Evolutionary conservation across 1,140 invertebrate genomes (phyloP).

Genomic region (Drosophila ogumai): DNA sequence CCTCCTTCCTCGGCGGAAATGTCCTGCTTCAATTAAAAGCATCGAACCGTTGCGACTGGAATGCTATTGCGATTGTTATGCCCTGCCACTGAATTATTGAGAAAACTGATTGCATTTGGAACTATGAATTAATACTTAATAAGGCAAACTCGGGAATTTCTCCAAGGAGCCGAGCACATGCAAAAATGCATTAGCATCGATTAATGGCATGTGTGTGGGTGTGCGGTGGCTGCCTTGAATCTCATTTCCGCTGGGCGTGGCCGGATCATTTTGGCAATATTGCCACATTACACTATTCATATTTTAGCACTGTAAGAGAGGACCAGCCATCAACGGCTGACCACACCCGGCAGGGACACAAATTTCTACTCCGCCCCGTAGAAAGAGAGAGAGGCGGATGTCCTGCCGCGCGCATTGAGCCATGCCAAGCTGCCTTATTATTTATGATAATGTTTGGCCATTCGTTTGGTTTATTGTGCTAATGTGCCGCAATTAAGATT

Average conservation of each 20-base stretch:
- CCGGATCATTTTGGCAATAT: conserved; percentile 45
- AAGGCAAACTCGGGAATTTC: conserved; percentile 15
- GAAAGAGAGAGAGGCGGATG: conserved; percentile 47
- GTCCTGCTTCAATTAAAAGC: conserved; percentile 41
- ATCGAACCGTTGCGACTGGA: conserved; percentile 31
- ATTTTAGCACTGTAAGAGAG: conserved; percentile 54
- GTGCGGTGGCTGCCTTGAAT: conserved; percentile 16
- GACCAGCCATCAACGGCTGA: conserved; percentile 28
- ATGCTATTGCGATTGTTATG: conserved; percentile 29
- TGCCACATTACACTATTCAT: conserved; percentile 76
- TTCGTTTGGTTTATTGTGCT: conserved; percentile 84
- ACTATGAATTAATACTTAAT: conserved; percentile 56
- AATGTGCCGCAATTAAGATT: conserved; percentile 83
- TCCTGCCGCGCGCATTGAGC: conserved; percentile 77
- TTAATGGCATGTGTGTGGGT: conserved; percentile 39
- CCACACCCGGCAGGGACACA: conserved; percentile 13
- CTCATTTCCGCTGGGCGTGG: conserved; percentile 58
- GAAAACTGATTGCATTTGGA: conserved; percentile 70
- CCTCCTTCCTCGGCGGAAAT: conserved; percentile 21
- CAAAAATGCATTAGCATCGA: conserved; percentile 75
- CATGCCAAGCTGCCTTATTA: conserved; percentile 70
- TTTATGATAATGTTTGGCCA: conserved; percentile 83
- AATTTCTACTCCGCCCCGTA: background rate
- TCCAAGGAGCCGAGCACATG: conserved; percentile 34
- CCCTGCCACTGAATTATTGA: conserved; percentile 60